A percentile compares a stretch with the other conserved stretches of the same genome.
phyloP scores from a whole-genome alignment of 2,888 invertebrate species.

The Oscheius sp. region DNA sequence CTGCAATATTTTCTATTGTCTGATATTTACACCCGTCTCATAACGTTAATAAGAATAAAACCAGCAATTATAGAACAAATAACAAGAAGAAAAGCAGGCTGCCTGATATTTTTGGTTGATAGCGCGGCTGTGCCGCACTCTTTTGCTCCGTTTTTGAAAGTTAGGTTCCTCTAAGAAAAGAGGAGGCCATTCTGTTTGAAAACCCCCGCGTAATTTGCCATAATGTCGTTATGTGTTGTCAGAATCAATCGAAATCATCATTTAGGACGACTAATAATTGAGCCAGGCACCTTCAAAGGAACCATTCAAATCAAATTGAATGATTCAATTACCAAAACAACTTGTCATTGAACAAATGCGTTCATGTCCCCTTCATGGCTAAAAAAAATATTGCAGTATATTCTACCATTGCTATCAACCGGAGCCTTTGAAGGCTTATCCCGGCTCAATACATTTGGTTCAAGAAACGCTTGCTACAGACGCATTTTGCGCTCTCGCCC shows the following conservation, averaged over 20 bases:
- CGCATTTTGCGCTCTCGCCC: slow-evolving; percentile 18
- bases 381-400: slow-evolving; percentile 3
- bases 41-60: too few relatives aligned
- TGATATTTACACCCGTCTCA: too few relatives aligned
- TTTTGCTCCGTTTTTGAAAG: slow-evolving; percentile 12
- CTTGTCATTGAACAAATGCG: slow-evolving; percentile 53
- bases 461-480: slow-evolving; percentile 16
- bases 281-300: slow-evolving; percentile 52
- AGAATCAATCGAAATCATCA: neutral
- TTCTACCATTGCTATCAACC: slow-evolving; percentile 3
- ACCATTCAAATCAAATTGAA: slow-evolving; percentile 37
- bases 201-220: neutral
- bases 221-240: neutral
- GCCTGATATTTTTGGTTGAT: too few relatives aligned
- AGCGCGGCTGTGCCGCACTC: slow-evolving; percentile 7
- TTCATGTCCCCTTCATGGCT: too few relatives aligned
- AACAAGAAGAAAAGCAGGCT: too few relatives aligned
- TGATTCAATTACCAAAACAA: slow-evolving; percentile 53
- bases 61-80: too few relatives aligned
- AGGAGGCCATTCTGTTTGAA: too few relatives aligned
- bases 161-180: neutral
- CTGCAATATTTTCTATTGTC: too few relatives aligned
- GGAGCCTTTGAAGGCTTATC: slow-evolving; percentile 35
- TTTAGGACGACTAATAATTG: slow-evolving; percentile 42
- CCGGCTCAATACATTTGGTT: slow-evolving; percentile 37